Percentiles rank a stretch among this genome's conserved stretches.
Evolutionary conservation across 2,797 vertebrate genomes (phyloP).

Genomic region (Coregonus ussuriensis): DNA sequence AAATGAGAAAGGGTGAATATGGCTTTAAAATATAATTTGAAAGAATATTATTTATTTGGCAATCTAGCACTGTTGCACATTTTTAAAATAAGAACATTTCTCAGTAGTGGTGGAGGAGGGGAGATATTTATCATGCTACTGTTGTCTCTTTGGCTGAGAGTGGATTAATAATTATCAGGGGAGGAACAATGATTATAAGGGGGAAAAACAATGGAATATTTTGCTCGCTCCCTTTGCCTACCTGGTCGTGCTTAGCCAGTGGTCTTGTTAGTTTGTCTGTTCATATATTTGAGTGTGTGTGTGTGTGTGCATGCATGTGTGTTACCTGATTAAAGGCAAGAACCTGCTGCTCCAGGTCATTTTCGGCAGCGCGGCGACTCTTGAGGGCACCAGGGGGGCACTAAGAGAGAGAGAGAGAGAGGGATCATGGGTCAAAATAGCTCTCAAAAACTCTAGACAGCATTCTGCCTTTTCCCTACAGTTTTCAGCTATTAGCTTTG

Average conservation of each 20-base stretch:
- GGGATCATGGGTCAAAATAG: too few relatives aligned
- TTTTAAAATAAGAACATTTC: not conserved
- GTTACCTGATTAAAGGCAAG: conserved; percentile 77
- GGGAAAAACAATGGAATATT: not conserved
- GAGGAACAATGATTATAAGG: not conserved
- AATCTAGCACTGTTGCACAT: conserved; percentile 28
- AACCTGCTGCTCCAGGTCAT: conserved; percentile 83
- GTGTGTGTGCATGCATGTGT: conserved; percentile 8
- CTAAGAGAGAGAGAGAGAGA: conserved; percentile 60
- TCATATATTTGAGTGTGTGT: too few relatives aligned
- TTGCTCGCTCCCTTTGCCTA: too few relatives aligned
- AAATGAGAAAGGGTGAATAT: conserved; percentile 35
- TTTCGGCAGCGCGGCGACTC: conserved; percentile 88
- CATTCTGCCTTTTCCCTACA: too few relatives aligned
- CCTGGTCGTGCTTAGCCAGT: too few relatives aligned
- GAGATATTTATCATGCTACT: not conserved
- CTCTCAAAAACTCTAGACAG: too few relatives aligned
- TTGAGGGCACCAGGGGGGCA: conserved; percentile 86
- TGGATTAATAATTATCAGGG: not conserved
- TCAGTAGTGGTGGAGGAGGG: not conserved
- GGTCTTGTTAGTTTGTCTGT: too few relatives aligned
- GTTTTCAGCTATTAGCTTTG: too few relatives aligned
- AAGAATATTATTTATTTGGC: conserved; percentile 35
- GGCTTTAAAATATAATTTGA: conserved; percentile 18
- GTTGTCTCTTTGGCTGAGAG: not conserved